A percentile compares a stretch with the other conserved stretches of the same genome.
These are phyloP conservation scores for Silurus meridionalis DNA, from an alignment of 2,113 vertebrate genomes.

Conservation along the genomic window DNA sequence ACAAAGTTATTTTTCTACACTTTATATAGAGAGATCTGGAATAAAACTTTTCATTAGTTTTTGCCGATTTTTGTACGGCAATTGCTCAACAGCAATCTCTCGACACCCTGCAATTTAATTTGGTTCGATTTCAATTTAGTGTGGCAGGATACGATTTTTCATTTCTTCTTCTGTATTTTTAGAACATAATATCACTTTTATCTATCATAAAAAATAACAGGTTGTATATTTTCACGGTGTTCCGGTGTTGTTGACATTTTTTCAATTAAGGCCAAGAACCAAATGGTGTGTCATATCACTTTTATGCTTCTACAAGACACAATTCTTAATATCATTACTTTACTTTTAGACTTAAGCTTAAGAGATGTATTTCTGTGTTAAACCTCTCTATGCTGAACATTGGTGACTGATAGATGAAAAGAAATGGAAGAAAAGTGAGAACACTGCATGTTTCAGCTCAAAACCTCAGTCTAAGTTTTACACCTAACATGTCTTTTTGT, in stretches of 20 bases:
- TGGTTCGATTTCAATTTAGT: constrained; percentile 9
- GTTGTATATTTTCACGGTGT: not conserved
- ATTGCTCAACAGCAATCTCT: not conserved
- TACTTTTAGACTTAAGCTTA: not conserved
- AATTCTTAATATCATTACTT: not conserved
- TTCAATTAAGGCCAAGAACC: not conserved
- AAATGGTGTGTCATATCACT: not conserved
- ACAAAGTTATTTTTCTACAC: not conserved
- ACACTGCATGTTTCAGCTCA: not conserved
- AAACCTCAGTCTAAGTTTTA: not conserved
- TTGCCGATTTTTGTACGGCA: not conserved
- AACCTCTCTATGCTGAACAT: not conserved
- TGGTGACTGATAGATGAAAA: not conserved
- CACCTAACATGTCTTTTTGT: not conserved
- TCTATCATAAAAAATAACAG: constrained; percentile 12
- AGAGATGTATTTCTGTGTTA: not conserved
- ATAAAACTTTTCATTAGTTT: not conserved
- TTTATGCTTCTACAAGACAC: not conserved
- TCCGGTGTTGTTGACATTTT: not conserved
- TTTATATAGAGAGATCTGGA: not conserved
- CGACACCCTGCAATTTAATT: constrained; percentile 1
- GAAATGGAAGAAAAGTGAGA: not conserved
- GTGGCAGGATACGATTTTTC: not conserved
- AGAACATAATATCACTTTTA: constrained; percentile 10
- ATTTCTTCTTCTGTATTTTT: not conserved